Base-by-base conservation (phyloP, 2,888 invertebrate species). In the Acleris holmiana region DNA sequence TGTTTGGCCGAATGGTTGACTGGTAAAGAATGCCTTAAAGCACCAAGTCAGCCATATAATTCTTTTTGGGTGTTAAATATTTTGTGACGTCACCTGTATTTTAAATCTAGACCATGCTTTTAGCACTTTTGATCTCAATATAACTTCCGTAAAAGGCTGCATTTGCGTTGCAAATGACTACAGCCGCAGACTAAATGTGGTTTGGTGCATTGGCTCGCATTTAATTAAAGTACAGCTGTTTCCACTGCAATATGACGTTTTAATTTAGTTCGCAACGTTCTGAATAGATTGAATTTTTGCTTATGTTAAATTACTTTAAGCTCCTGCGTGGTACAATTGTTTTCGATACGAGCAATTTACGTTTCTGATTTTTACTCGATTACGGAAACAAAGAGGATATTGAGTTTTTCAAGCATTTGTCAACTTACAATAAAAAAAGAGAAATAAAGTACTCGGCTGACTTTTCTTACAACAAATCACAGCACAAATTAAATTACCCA, bases 171-270 rank as follows among this genome's bases (percentile, higher is more conserved):
- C 19, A 62, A 29, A 54, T 17, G 7, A 15, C 6, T 19, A 19
- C 17, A 56, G 56, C 62, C 50, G 15, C 53, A 8, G 49, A 25
- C 21, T 50, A 56, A 56, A 50, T 44, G 61, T 18, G 54, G 61
- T 18, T 29, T 48, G 21, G 23, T 48, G 5, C 54, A 44, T 51
- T 40, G 35, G 35, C 17, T 53, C 19, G 29, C 15, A 18, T 35
- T 29, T 18, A 19, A 51, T 53, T 53, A 53, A 18, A 53, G 29
- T 53, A 4, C 29, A 29, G 29, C 29, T 29, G 29, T 29, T 29
- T 8, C 8, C 8, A 29, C 29, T 29, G 29, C 29, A 29, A 29
- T 29, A 29, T 29, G 29, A 29, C 29, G 49, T n/a, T 25, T 17
- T 41, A n/a, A 49, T 49, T 49, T 49, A 25, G 25, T 49, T 49